Conservation (phyloP, 2,113 vertebrate species). For the Rana temporaria region DNA sequence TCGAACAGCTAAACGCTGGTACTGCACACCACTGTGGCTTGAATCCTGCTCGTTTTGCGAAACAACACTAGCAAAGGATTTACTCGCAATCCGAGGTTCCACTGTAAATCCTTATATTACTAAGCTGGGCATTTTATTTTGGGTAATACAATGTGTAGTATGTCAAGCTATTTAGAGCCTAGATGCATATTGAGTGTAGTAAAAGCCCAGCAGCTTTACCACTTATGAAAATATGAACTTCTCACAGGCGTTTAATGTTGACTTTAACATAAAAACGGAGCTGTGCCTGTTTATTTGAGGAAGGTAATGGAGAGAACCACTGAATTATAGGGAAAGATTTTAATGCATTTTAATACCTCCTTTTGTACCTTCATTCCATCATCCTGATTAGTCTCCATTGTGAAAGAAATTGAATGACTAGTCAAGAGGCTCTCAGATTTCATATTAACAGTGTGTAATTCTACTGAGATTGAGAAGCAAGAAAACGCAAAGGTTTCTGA, state of each 20-base stretch:
- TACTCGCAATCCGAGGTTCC: too few species aligned
- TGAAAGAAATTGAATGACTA: conserved; percentile 48
- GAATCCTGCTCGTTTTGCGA: too few species aligned
- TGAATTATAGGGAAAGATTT: conserved; percentile 30
- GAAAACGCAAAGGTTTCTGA: conserved; percentile 32
- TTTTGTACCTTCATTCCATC: conserved; percentile 20
- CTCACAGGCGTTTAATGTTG: neutral
- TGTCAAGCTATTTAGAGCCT: neutral
- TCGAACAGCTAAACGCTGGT: too few species aligned
- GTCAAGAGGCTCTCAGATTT: conserved; percentile 45
- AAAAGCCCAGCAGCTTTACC: neutral
- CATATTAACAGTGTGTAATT: conserved; percentile 39
- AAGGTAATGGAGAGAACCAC: neutral
- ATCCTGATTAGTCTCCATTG: conserved; percentile 43
- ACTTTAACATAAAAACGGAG: neutral
- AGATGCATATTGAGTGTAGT: neutral
- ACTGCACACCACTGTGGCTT: too few species aligned
- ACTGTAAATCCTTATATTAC: neutral
- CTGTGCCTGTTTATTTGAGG: conserved; percentile 26
- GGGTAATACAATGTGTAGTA: too few species aligned
- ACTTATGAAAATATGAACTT: neutral
- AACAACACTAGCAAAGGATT: too few species aligned
- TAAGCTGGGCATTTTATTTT: conserved; percentile 1
- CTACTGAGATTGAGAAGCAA: conserved; percentile 19
- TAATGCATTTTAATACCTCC: conserved; percentile 46